Evolutionary conservation across 2,113 vertebrate genomes (phyloP), one percentile per base, ranked within the genome.

Genomic region (Chloebia gouldiae): DNA sequence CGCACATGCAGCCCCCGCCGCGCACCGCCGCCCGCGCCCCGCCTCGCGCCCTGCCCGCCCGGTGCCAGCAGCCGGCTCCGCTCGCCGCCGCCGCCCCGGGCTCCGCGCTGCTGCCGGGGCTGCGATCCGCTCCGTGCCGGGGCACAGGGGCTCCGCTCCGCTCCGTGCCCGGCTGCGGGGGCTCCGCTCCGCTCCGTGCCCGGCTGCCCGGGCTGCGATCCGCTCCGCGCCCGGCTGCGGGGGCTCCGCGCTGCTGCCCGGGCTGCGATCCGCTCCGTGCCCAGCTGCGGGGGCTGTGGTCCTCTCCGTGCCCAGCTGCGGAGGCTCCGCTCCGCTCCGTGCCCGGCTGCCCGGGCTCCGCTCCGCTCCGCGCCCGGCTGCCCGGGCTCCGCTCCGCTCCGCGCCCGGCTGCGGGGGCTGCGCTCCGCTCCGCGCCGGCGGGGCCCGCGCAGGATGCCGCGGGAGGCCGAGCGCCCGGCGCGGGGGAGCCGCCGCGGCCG

Each of bases 1-100:
- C 69, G 77, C 86, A 49, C 89, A 78, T 68, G 81, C 85, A 92
- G 47, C 84, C 72, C 77, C 90, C 56, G 86, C 80, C 75, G 25
- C 88, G 12, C 77, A 17, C 53, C 53, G 53, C 53, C 53, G 53
- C 92, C 96, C 56, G 81, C 88, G 91, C 96, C 71, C 91, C 95
- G 93, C 96, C 80, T 96, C 69, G 78, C 84, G 16, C 82, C 84
- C 56, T 25, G 75, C 70, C 80, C 69, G 79, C 88, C 56, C 75
- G 80, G 81, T 54, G 73, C 84, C 92, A 16, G 54, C 73, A 47
- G 40, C 72, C 68, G 44, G 83, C 91, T 76, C 72, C 61, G 66
- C 94, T 60, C 53, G 53, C 53, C 64, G 44, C 69, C 49, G 64
- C 64, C 64, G 64, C 64, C 47, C 64, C 44, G 64, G 44, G 64